Evolutionary conservation across 2,888 invertebrate genomes (phyloP), one percentile per base, ranked within the genome.

Genomic region (Antheraea yamamai): DNA sequence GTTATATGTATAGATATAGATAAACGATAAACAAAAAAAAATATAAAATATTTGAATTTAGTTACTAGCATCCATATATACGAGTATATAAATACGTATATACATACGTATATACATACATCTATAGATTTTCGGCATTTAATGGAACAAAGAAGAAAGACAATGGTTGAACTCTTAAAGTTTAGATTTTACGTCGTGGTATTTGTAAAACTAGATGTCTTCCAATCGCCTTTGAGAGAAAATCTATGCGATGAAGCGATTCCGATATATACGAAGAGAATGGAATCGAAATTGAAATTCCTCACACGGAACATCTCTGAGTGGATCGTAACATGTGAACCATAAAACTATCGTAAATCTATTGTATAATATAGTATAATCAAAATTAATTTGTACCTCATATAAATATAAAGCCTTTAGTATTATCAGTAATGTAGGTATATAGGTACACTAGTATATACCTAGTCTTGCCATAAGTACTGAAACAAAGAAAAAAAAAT

Each of bases 241-340:
- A 14, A 58, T 61, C 39, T 26, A 61, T 58, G 26, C 51, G 39
- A 47, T 51, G 71, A 75, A 71, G 61, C 72, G 66, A 52, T 70
- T 73, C 68, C 39, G 66, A 74, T 64, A 71, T 26, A 71, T 26
- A 61, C 58, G 71, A 26, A 8, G 58, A 35, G 55, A 74, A 66
- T 51, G 61, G 70, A 39, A 74, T 74, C 77, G 76, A 77, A 78
- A 80, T 80, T 80, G 80, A 77, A 80, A 80, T 79, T 80, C 78
- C 78, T 74, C 55, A 23, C 26, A 20, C 61, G 64, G 72, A 78
- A 77, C 75, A 73, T 77, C 77, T 77, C 75, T 76, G 75, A 75
- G 71, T 71, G 18, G 39, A 58, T 61, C 23, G 30, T 61, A n/a
- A 39, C 20, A 39, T 73, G n/a, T 73, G 55, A 20, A 26, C 74